phyloP scores from a whole-genome alignment of 2,113 vertebrate genomes.

The Zingel zingel region DNA sequence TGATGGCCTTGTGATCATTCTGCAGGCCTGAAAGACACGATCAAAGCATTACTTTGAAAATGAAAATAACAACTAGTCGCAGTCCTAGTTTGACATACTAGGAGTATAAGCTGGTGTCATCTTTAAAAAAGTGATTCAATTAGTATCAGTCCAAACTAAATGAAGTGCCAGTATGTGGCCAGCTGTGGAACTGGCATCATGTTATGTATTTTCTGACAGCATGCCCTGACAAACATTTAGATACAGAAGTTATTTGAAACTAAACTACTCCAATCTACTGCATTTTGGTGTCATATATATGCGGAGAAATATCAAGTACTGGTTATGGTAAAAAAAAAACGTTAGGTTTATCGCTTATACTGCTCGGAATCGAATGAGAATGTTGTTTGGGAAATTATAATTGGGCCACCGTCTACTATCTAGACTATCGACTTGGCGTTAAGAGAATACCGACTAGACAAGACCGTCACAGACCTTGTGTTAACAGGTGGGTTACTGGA shows the following conservation, averaged over 20 bases:
- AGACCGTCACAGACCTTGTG: neutral
- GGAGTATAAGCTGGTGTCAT: neutral
- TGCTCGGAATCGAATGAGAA: neutral
- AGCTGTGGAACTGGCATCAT: neutral
- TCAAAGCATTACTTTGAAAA: too few species aligned
- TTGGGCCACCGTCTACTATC: neutral
- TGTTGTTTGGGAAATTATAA: neutral
- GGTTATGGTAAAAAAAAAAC: neutral
- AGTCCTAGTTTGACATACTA: neutral
- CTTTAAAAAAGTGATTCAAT: neutral
- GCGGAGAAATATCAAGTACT: neutral
- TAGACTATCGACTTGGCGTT: neutral
- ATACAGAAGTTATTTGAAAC: neutral
- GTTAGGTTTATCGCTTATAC: too few species aligned
- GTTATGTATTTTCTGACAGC: neutral
- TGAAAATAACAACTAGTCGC: neutral
- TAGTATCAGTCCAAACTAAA: neutral
- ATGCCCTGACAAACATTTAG: neutral
- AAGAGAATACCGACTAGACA: too few species aligned
- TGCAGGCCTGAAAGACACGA: slow-evolving; percentile 88
- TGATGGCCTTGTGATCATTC: slow-evolving; percentile 95
- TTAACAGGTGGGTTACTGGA: neutral
- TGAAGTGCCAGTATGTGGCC: neutral
- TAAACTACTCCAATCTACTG: neutral
- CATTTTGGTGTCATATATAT: neutral